Evolutionary conservation across 2,113 vertebrate genomes (phyloP), one percentile per base, ranked within the genome.

Genomic region (Dasypus novemcinctus): DNA sequence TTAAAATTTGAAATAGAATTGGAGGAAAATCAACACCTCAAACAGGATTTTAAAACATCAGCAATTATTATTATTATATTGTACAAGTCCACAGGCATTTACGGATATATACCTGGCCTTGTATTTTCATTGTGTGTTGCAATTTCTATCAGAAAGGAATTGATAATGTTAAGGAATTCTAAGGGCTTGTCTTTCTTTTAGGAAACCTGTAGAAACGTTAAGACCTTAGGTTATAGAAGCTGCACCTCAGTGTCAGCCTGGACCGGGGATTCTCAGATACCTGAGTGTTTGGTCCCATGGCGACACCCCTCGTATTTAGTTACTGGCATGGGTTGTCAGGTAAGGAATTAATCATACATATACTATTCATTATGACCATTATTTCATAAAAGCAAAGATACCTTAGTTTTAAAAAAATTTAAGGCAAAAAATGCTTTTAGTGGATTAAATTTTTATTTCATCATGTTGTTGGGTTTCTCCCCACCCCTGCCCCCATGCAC

Each of bases 401-500:
- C 57, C 54, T 92, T 79, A 81, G 7, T 54, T 54, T 71, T 61
- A 43, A 68, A 95, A 68, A 95, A 89, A 68, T 41, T 57, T n/a
- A 82, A n/a, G 21, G 3, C 66, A 68, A 93, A 85, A 10, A 27
- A 46, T 14, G 10, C 11, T 79, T 96, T 71, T 61, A 76, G n/a
- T 64, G 41, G n/a, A 59, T 80, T 84, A 61, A 36, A 84, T 95
- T 88, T 87, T 92, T 46, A 69, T 46, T 94, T 57, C 49, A 91
- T 75, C n/a, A 25, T 17, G 2, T 29, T 63, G 27, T 89, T 7
- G 43, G 15, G 8, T 36, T 36, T 4, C 31, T n/a, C 41, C 74
- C 52, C 52, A 17, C 17, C 27, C 46, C 57, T 33, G 43, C 23
- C 46, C 57, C 38, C 43, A 1, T 27, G 78, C 18, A 31, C 4